These are phyloP conservation scores for Hemibagrus wyckioides DNA, from an alignment of 2,113 vertebrate genomes.

Conservation along the genomic window DNA sequence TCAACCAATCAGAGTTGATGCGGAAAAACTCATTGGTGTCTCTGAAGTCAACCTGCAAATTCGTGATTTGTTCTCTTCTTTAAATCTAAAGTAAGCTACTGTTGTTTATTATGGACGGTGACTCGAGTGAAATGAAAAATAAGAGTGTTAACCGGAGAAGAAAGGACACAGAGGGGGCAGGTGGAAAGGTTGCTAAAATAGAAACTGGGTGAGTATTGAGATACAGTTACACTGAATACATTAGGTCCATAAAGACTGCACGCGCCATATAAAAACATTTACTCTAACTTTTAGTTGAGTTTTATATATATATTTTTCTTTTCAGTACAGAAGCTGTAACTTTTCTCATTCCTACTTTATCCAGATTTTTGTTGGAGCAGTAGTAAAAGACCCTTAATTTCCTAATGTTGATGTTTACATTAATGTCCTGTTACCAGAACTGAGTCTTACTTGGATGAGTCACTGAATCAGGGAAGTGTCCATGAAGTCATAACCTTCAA, in stretches of 20 bases:
- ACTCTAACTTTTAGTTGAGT: background rate
- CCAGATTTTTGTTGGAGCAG: background rate
- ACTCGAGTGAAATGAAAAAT: background rate
- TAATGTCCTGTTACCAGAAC: constrained; percentile 54
- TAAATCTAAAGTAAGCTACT: background rate
- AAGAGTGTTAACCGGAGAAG: constrained; percentile 2
- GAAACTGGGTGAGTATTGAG: constrained; percentile 22
- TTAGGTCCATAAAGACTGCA: background rate
- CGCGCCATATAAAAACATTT: background rate
- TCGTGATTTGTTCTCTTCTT: background rate
- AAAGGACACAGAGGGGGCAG: background rate
- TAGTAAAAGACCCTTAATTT: background rate
- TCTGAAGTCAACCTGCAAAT: background rate
- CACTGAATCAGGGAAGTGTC: constrained; percentile 51
- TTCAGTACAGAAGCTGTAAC: background rate
- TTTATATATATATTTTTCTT: background rate
- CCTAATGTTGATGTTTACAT: constrained; percentile 8
- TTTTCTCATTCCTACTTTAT: background rate
- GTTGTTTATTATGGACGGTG: constrained; percentile 30
- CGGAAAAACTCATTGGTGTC: background rate
- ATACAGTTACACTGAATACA: background rate
- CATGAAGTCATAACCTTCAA: constrained; percentile 64
- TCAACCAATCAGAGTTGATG: constrained; percentile 6
- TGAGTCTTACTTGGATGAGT: constrained; percentile 68
- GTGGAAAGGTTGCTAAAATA: background rate